A percentile compares a stretch with the other conserved stretches of the same genome.
Conservation (phyloP, 2,113 vertebrate genomes). For the Junco hyemalis region DNA sequence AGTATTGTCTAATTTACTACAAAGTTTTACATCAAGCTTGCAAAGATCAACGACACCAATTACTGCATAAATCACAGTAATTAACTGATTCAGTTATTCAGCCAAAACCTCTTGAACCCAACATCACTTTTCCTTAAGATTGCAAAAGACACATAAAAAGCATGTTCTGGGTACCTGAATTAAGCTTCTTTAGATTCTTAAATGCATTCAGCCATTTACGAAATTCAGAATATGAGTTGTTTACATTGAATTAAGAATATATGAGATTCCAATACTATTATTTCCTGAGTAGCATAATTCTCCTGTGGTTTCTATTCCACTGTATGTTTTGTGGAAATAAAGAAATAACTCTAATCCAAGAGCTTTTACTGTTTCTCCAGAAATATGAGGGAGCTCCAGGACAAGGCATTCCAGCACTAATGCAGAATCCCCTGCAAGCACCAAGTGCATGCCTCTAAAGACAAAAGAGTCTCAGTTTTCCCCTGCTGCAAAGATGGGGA, state of each 20-base stretch:
- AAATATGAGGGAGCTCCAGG: neutral
- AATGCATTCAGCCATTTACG: neutral
- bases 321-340: neutral
- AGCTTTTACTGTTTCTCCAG: neutral
- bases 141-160: neutral
- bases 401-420: neutral
- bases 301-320: neutral
- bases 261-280: neutral
- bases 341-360: neutral
- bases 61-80: neutral
- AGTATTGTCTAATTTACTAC: neutral
- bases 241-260: neutral
- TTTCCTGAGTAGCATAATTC: neutral
- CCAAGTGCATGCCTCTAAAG: neutral
- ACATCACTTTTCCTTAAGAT: neutral
- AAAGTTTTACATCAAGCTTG: neutral
- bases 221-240: neutral
- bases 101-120: neutral
- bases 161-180: neutral
- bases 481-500: neutral
- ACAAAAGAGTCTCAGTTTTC: neutral
- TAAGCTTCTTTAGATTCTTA: neutral
- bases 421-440: neutral
- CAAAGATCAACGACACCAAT: neutral
- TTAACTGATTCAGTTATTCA: neutral